Conservation (phyloP, 2,888 invertebrate species). For the Temnothorax ravouxi region DNA sequence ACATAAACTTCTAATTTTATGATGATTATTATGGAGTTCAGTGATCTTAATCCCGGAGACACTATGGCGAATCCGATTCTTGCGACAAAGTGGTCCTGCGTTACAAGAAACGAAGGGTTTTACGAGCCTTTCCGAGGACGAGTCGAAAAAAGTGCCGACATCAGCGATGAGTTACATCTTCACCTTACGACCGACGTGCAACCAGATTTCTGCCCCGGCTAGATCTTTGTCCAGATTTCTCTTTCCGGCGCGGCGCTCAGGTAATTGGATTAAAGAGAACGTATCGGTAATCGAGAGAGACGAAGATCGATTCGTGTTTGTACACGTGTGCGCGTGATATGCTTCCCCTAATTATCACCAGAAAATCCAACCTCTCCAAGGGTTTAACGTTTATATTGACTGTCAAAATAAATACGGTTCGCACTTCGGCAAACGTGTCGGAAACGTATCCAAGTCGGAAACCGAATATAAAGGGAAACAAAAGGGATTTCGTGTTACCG, state of each 20-base stretch:
- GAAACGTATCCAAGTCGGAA: neutral
- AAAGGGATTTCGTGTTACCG: neutral
- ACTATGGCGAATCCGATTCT: slow-evolving; percentile 71
- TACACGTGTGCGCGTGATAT: slow-evolving; percentile 22
- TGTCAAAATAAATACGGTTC: slow-evolving; percentile 7
- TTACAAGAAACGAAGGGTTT: slow-evolving; percentile 73
- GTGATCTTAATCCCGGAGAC: slow-evolving; percentile 74
- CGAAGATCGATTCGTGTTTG: slow-evolving; percentile 25
- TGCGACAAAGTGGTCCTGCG: slow-evolving; percentile 59
- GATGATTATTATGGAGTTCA: slow-evolving; percentile 75
- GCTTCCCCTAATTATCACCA: slow-evolving; percentile 28
- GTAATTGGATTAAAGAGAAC: slow-evolving; percentile 65
- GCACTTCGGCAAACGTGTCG: neutral
- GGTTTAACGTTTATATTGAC: slow-evolving; percentile 19
- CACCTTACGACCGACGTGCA: slow-evolving; percentile 11
- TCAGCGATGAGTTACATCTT: slow-evolving; percentile 17
- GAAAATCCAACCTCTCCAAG: slow-evolving; percentile 46
- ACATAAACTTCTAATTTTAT: slow-evolving; percentile 79
- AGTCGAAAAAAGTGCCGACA: slow-evolving; percentile 44
- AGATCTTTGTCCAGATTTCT: slow-evolving; percentile 41
- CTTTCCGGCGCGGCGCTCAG: slow-evolving; percentile 57
- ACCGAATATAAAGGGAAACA: neutral
- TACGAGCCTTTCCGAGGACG: slow-evolving; percentile 53
- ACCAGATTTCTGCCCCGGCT: neutral
- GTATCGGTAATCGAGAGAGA: neutral